Evolutionary conservation across 2,888 invertebrate species (phyloP), one percentile per base, ranked within the genome.

Genomic region (Doris montereyensis): DNA sequence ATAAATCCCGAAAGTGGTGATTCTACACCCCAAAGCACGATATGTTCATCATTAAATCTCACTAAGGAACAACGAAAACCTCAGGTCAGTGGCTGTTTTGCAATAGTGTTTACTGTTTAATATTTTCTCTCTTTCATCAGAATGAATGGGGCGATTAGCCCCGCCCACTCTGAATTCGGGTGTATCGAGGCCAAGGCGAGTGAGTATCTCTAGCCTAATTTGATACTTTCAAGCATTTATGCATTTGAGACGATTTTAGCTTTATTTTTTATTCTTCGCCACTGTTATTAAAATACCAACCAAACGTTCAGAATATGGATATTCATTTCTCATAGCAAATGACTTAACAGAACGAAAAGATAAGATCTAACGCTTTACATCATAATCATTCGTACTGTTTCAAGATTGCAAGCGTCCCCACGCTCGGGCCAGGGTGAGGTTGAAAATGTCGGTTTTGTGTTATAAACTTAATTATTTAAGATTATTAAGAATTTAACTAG

Each of bases 181-280:
- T 17, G 60, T 60, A 83, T 85, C 41, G 79, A 89, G 89, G 89
- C 87, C 0, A 89, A 89, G 72, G 68, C 88, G 65, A 87, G 88
- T 76, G 79, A 88, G 30, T 87, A 89, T 28, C 81, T 89, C 26
- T 87, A 87, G 32, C 82, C 84, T 26, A 85, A 85, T 67, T 34
- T 67, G 17, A 83, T 84, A 4, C 81, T 81, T 10, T 87, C 87
- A 76, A 88, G 87, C 8, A 88, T 89, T 77, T 88, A 88, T 76
- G 88, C 88, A 4, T 88, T 88, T 1, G 86, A 85, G 68, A 82
- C 82, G 35, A n/a, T n/a, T n/a, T n/a, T n/a, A n/a, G n/a, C n/a
- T n/a, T n/a, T n/a, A n/a, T n/a, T n/a, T n/a, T n/a, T n/a, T n/a
- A n/a, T n/a, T n/a, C n/a, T n/a, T n/a, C n/a, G n/a, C n/a, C n/a